Evolutionary conservation across 2,113 vertebrate species (phyloP).

Genomic region (Cololabis saira): DNA sequence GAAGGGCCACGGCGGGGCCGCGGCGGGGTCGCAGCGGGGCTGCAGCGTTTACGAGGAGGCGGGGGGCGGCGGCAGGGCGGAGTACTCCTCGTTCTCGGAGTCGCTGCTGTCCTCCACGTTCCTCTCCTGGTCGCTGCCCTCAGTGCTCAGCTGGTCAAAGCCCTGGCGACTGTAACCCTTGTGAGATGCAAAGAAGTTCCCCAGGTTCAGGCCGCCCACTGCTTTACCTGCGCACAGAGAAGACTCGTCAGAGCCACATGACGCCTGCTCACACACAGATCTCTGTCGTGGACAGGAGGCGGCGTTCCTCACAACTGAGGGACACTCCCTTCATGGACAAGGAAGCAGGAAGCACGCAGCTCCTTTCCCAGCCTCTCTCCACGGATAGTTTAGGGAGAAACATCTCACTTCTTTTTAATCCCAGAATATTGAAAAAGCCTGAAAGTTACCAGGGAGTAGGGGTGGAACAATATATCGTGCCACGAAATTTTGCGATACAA

Average conservation of each 20-base stretch:
- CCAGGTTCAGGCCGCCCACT: conserved; percentile 89
- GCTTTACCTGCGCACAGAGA: conserved; percentile 84
- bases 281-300: no score
- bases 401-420: no score
- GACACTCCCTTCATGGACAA: no score
- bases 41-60: not conserved
- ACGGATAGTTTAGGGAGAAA: no score
- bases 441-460: no score
- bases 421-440: no score
- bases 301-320: no score
- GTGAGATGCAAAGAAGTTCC: conserved; percentile 93
- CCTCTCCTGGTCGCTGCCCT: conserved; percentile 96
- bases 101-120: conserved; percentile 92
- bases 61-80: conserved; percentile 77
- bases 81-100: conserved; percentile 93
- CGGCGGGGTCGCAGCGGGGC: conserved; percentile 46
- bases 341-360: no score
- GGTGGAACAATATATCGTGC: no score
- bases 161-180: conserved; percentile 94
- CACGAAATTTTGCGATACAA: no score
- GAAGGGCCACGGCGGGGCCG: conserved; percentile 78
- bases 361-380: no score
- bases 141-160: conserved; percentile 95
- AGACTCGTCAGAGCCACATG: not conserved
- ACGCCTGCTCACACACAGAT: not conserved